Percentiles rank a stretch among this genome's conserved stretches.
phyloP scores from a whole-genome alignment of 2,888 invertebrate genomes.

The Agrotis segetum region DNA sequence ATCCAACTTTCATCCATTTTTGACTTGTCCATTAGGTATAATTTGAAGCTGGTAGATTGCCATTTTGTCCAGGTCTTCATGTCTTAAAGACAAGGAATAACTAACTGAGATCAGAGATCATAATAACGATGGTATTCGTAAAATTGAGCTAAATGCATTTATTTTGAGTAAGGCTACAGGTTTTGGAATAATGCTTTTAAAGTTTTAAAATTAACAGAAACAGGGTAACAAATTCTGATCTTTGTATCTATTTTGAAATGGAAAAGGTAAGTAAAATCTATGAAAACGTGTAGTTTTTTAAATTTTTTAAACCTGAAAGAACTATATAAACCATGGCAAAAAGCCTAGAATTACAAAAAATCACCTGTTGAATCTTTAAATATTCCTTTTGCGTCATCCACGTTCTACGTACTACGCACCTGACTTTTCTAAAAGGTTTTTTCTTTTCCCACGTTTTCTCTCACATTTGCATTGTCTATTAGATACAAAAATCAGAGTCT shows the following conservation, averaged over 20 bases:
- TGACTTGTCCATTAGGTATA: not conserved
- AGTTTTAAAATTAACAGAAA: not conserved
- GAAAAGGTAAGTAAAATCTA: too few species aligned
- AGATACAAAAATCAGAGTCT: constrained; percentile 48
- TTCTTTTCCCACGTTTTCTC: too few species aligned
- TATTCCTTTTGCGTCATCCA: too few species aligned
- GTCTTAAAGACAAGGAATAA: constrained; percentile 62
- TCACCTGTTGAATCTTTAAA: too few species aligned
- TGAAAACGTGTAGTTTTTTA: too few species aligned
- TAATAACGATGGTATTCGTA: constrained; percentile 21
- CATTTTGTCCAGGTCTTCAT: constrained; percentile 11
- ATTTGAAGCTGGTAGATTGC: not conserved
- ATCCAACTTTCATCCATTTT: not conserved
- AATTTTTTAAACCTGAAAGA: too few species aligned
- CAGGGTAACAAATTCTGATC: constrained; percentile 27
- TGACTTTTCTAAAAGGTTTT: too few species aligned
- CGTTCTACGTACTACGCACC: too few species aligned
- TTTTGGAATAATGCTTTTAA: constrained; percentile 23
- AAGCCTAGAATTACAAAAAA: too few species aligned
- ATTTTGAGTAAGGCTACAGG: constrained; percentile 9
- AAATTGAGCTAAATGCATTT: constrained; percentile 47
- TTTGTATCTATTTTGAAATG: constrained; percentile 16
- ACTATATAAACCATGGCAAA: too few species aligned
- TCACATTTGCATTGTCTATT: not conserved
- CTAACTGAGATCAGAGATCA: constrained; percentile 41